Evolutionary conservation across 2,888 invertebrate species (phyloP), one percentile per base, ranked within the genome.

Genomic region (Drosophila flavopinicola): DNA sequence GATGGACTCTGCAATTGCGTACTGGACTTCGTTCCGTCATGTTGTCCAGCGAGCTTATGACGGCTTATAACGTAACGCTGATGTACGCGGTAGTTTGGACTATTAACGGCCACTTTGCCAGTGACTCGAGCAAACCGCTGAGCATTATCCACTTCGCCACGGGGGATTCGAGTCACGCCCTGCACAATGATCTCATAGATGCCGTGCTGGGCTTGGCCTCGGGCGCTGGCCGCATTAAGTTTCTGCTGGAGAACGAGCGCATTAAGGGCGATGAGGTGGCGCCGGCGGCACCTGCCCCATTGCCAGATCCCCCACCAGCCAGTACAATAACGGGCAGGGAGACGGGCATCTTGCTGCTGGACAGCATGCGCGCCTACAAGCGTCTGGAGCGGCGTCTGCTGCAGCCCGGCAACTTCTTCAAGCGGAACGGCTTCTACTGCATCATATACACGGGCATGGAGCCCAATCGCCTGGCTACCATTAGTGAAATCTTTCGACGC

Each of bases 71-170:
- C 57, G 73, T 87, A 30, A 80, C 88, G 13, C 65, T 90, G 32
- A 69, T 90, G 35, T 74, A 88, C 54, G 89, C 90, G 24, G 53
- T 79, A 1, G 77, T 90, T 1, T 90, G 89, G 89, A 75, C 84
- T 11, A 88, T 90, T 23, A 85, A 88, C 48, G 73, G 82, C 23
- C 69, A 78, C 42, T 89, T 83, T 49, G 86, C 74, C 1, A 59
- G 65, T 6, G 61, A 66, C 15, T 79, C 84, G 2, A 64, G 60
- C 38, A 75, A 72, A 2, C 52, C 89, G 3, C 15, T 89, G 44
- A 67, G 75, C 7, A 72, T 89, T 35, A 78, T 75, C 0, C 83
- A 88, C 45, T 88, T 87, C 48, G 75, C 88, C 15, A 73, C 63
- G n/a, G 66, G 49, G 10, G 37, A 45, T 3, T 13, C 35, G 5